Base-by-base conservation (phyloP, 2,888 invertebrate species). In the Chironomus riparius region DNA sequence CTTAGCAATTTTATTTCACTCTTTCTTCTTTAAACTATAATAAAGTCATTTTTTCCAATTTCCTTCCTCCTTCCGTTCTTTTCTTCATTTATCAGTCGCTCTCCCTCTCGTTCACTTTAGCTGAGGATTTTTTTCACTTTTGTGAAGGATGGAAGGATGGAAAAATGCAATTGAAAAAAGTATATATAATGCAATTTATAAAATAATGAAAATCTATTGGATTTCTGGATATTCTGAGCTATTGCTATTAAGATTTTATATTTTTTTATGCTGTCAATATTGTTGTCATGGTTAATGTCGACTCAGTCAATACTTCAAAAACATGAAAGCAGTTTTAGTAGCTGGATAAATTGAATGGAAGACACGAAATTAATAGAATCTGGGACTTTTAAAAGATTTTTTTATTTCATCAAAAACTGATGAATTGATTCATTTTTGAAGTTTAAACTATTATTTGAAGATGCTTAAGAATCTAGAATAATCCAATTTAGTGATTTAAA, bases 31-130 rank as follows among this genome's bases (percentile, higher is more conserved):
- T 15, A 38, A 70, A 48, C 28, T 68, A 21, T 74, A 68, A 74
- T 74, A 74, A 68, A 73, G 50, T 22, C 48, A 61, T 50, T 61
- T 72, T 70, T 72, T 72, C 72, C 72, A 74, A 68, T 74, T 74
- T 74, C 74, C 74, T 74, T 74, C 68, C 65, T 74, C 38, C 13
- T 24, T 21, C 65, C 13, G 18, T 24, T 13, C 18, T 18, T 62
- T 62, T 56, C 56, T 56, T 18, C 18, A 18, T 56, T 56, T 38
- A 38, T 38, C 38, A 38, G 38, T 38, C 38, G 38, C 38, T 38
- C 38, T 38, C 38, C 38, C 38, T 38, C 15, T 38, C 15, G n/a
- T 56, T 56, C 56, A 56, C 18, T 56, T 15, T 6, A 56, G 56
- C n/a, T 56, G 50, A 70, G 70, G 70, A 70, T 24, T 47, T 6